Conservation (phyloP, 30 jellyfish, hydroid and myxozoan species). For the Chrysaora quinquecirrha region DNA sequence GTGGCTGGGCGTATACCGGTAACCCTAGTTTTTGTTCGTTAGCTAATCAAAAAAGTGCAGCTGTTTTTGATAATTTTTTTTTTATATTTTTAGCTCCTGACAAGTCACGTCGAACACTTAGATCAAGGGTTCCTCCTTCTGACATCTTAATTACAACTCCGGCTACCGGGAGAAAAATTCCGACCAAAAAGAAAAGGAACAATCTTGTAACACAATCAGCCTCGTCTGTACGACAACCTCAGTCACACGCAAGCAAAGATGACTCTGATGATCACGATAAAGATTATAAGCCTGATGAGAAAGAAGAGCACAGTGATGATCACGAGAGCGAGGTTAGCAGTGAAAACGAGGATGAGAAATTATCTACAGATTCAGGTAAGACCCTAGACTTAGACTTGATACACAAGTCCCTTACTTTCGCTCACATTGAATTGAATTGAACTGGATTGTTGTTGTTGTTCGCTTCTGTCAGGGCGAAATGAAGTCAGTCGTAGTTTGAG, state of each 20-base stretch:
- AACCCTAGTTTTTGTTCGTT: too few relatives aligned
- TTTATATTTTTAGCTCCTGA: neutral
- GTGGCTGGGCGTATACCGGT: too few relatives aligned
- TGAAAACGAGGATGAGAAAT: neutral
- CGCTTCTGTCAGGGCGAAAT: too few relatives aligned
- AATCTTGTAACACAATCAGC: neutral
- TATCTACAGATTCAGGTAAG: slow-evolving; percentile 4
- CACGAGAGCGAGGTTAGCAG: neutral
- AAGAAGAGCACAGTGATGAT: neutral
- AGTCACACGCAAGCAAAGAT: neutral
- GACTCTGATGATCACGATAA: slow-evolving; percentile 2
- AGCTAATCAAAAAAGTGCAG: too few relatives aligned
- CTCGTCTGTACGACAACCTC: neutral
- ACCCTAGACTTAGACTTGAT: too few relatives aligned
- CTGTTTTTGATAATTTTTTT: too few relatives aligned
- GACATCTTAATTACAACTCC: neutral
- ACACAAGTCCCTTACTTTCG: too few relatives aligned
- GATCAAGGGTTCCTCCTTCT: neutral
- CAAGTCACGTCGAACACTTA: neutral
- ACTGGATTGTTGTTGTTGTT: too few relatives aligned
- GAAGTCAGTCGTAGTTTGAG: too few relatives aligned
- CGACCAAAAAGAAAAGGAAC: neutral
- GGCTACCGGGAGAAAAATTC: neutral
- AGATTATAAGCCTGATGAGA: slow-evolving; percentile 6
- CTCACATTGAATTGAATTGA: too few relatives aligned